Base-by-base conservation (phyloP, 2,113 vertebrate species). In the Poeciliopsis turrubarensis region DNA sequence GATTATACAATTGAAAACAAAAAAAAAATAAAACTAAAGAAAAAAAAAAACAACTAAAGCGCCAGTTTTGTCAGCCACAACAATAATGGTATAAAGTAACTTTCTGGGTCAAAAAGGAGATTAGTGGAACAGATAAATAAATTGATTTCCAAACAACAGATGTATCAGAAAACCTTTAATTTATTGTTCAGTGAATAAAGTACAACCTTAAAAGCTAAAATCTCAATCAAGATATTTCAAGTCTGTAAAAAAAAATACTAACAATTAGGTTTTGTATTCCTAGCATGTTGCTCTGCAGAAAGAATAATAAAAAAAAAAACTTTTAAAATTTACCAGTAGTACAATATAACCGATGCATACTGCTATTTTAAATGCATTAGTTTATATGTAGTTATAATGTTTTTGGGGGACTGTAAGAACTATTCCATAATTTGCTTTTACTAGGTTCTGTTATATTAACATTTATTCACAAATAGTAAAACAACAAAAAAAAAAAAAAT, bases 151-250 rank as follows among this genome's bases (percentile, higher is more conserved):
- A 67, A 68, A 83, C 31, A 51, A 69, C 39, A 73, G 44, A 84
- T 80, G 75, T 85, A 73, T 87, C 74, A 82, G 86, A 92, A 89
- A 91, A 86, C 54, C 54, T 92, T 92, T 90, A 84, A 86, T 94
- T 73, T 37, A 78, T 61, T 84, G 34, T 82, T 68, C 68, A 82
- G n/a, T 51, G 64, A 84, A 32, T 65, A 76, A 67, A 72, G 57
- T 61, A 80, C 67, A 85, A 66, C 72, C 74, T 57, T 54, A 9
- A 62, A 41, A 69, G 13, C 75, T 84, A 86, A 60, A 44, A 61
- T 32, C 5, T 77, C n/a, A 57, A 29, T 69, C 15, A 61, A 68
- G 60, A 77, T 63, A 61, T 82, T 80, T 82, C 83, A 31, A 34
- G 41, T 70, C 10, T 80, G 77, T 87, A 74, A 70, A 81, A 86